Base-by-base conservation (phyloP, 2,113 vertebrate genomes). In the Melospiza georgiana region DNA sequence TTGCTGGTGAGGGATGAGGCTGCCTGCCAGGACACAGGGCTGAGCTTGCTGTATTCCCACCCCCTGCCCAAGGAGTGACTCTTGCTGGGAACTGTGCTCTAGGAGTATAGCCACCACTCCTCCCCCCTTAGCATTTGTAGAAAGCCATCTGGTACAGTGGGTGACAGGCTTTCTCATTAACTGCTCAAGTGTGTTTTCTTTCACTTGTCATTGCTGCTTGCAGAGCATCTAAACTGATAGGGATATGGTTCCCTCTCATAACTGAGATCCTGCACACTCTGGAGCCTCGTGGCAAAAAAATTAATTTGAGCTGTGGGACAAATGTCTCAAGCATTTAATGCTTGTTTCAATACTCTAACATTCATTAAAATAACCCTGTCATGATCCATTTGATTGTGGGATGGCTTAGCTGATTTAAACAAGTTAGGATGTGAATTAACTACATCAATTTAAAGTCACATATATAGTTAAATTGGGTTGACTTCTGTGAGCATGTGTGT, bases 161-260 rank as follows among this genome's bases (percentile, higher is more conserved):
- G 63, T 51, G 54, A 73, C 87, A 88, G 59, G 48, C 48, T 83
- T 94, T 85, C 90, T 90, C 61, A 49, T 91, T 84, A 90, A 46
- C 82, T 85, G 82, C 63, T 86, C 39, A 87, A 88, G 39, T 63
- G 67, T 82, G 65, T 85, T 87, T 90, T 88, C 59, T 78, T 93
- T 61, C 81, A 51, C 62, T 87, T 82, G 84, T 82, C 44, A 11
- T 28, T 80, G 75, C 72, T 91, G 63, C 75, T 79, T 77, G 67
- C 59, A 51, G 81, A 84, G 31, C 20, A 48, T 69, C 71, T 82
- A 55, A 79, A 33, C 71, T 69, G 67, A 25, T 48, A 51, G 43
- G 43, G 62, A 0, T 66, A 20, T 73, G 51, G 31, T 84, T 9
- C 31, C 51, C 8, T n/a, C 8, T 71, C 11, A 4, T 67, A 55